Conservation (phyloP, 2,113 vertebrate species). For the Columba janthina region DNA sequence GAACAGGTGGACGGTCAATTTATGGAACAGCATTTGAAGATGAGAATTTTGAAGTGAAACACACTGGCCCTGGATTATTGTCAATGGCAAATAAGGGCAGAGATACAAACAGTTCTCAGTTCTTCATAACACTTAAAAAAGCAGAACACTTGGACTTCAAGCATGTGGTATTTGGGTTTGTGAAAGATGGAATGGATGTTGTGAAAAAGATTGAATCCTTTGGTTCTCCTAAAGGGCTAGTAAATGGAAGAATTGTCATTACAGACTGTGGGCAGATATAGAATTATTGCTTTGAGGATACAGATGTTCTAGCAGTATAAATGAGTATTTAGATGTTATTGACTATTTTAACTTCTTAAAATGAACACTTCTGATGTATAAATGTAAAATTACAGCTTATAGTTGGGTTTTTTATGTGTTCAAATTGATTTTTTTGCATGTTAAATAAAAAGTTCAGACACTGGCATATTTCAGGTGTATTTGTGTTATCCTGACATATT, state of each 20-base stretch:
- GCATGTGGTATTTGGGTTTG: conserved; percentile 93
- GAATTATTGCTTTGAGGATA: conserved; percentile 57
- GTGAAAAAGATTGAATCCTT: conserved; percentile 87
- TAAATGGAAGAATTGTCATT: conserved; percentile 82
- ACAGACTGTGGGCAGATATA: conserved; percentile 89
- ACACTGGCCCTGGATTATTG: conserved; percentile 88
- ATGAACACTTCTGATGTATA: conserved; percentile 80
- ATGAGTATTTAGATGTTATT: conserved; percentile 69
- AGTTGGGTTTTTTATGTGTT: conserved; percentile 76
- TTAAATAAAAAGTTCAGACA: conserved; percentile 78
- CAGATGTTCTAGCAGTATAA: conserved; percentile 61
- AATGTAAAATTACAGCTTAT: conserved; percentile 81
- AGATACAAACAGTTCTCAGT: conserved; percentile 93
- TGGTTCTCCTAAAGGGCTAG: conserved; percentile 82
- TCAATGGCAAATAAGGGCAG: conserved; percentile 91
- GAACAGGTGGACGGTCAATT: conserved; percentile 90
- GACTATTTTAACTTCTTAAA: conserved; percentile 76
- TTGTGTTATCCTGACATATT: conserved; percentile 79
- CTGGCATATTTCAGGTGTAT: conserved; percentile 80
- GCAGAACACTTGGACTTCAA: conserved; percentile 93
- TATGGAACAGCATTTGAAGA: conserved; percentile 91
- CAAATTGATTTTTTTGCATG: conserved; percentile 79
- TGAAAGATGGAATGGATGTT: conserved; percentile 89
- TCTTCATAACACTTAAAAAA: conserved; percentile 94
- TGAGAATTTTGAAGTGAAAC: conserved; percentile 90